Base-by-base conservation (phyloP, 2,888 invertebrate genomes). In the Spilarctia lutea region DNA sequence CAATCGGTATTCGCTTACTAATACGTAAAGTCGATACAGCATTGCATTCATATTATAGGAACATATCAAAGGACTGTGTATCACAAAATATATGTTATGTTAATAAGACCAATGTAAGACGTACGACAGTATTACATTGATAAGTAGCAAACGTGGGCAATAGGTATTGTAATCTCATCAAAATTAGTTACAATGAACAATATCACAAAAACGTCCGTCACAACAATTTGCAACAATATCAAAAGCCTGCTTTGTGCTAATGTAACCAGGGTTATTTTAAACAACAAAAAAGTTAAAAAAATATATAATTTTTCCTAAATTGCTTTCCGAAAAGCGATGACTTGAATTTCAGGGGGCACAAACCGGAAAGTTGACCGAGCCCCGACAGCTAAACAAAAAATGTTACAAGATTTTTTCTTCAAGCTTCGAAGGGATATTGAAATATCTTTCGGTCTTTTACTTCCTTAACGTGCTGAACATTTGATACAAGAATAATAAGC, bases 301-400 rank as follows among this genome's bases (percentile, higher is more conserved):
- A n/a, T n/a, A 89, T 83, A 89, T 90, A 90, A 89, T 91, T 90
- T 81, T 90, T 87, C 81, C 84, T 79, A 88, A 91, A 92, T 90
- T 89, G 86, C 85, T 85, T 89, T 89, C 85, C 80, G 79, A 86
- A 88, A 86, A 88, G 86, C 87, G 89, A 92, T 90, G 91, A 91
- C 89, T 91, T 88, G 87, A 87, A 90, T 89, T 88, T 90, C 76
- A 85, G 87, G 76, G 85, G 87, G 88, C 83, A 86, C 82, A 86
- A 81, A 78, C 80, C 76, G 82, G 84, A 89, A 89, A 85, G 88
- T 89, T 84, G 1, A 77, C 79, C 83, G 74, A 82, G 81, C 80
- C 82, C 81, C 82, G 72, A 72, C 75, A 83, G 80, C 75, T 77
- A 81, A 87, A 89, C 87, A 90, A 91, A 91, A 91, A 90, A 89